phyloP scores from a whole-genome alignment of 92 coral and sea anemone genomes.

The Siderastrea radians region DNA sequence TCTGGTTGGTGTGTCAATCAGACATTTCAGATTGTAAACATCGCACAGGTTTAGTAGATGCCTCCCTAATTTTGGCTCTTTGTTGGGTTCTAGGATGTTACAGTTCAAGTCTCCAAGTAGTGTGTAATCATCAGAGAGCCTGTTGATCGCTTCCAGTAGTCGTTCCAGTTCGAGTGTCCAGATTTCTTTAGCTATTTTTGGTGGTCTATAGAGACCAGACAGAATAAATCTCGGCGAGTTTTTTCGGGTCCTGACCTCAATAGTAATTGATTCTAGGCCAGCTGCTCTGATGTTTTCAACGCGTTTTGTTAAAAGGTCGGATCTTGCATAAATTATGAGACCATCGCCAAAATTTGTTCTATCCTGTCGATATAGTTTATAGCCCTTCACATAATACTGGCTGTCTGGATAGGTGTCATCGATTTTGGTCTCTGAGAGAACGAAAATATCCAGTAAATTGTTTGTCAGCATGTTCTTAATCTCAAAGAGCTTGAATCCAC shows the following conservation, averaged over 20 bases:
- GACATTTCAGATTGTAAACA: slow-evolving; percentile 21
- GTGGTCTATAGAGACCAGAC: slow-evolving; percentile 24
- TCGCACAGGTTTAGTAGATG: slow-evolving; percentile 28
- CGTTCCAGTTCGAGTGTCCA: slow-evolving; percentile 18
- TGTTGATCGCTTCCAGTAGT: neutral
- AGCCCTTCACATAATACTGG: slow-evolving; percentile 5
- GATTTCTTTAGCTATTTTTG: slow-evolving; percentile 13
- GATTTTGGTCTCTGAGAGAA: slow-evolving; percentile 18
- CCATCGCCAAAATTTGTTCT: slow-evolving; percentile 27
- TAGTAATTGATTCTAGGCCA: slow-evolving; percentile 25
- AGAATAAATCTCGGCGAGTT: slow-evolving; percentile 27
- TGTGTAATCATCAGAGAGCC: slow-evolving; percentile 4
- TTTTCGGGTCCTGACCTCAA: neutral
- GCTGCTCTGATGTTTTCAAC: neutral
- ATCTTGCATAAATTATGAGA: slow-evolving; percentile 16
- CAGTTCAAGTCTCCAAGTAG: slow-evolving; percentile 28
- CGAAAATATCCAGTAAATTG: slow-evolving; percentile 25
- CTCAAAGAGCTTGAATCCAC: slow-evolving; percentile 27
- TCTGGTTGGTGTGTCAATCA: slow-evolving; percentile 14
- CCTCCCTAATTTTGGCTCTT: slow-evolving; percentile 19
- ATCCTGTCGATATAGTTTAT: slow-evolving; percentile 8
- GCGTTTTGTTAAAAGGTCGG: slow-evolving; percentile 12
- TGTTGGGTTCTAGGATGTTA: slow-evolving; percentile 29
- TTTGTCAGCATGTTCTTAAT: slow-evolving; percentile 19
- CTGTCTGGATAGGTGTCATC: slow-evolving; percentile 11